A percentile compares a stretch with the other conserved stretches of the same genome.
phyloP scores from a whole-genome alignment of 2,113 vertebrate genomes.

The Rhinoderma darwinii region DNA sequence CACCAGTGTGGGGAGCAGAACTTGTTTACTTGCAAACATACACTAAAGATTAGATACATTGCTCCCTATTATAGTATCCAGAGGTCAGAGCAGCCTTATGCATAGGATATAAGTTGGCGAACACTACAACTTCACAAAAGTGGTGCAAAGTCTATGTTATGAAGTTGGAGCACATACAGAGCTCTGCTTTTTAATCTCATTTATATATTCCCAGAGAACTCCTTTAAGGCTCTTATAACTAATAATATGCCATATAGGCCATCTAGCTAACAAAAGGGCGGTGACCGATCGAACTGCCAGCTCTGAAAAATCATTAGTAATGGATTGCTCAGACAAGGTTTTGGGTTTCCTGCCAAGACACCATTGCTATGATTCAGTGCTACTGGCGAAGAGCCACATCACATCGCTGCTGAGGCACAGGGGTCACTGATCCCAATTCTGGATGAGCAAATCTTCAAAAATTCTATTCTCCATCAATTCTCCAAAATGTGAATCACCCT shows the following conservation, averaged over 20 bases:
- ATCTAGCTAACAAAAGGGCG: slow-evolving; percentile 10
- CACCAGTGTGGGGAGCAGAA: too few relatives aligned
- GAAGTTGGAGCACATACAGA: too few relatives aligned
- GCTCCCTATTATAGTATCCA: too few relatives aligned
- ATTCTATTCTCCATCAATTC: not conserved
- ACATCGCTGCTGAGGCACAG: not conserved
- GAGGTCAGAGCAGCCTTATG: too few relatives aligned
- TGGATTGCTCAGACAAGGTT: slow-evolving; percentile 7
- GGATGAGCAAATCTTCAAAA: not conserved
- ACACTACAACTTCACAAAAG: too few relatives aligned
- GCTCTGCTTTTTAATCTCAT: slow-evolving; percentile 9
- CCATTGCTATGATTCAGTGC: not conserved
- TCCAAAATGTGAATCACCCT: not conserved
- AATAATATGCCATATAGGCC: slow-evolving; percentile 27
- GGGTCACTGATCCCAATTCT: not conserved
- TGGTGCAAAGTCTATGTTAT: too few relatives aligned
- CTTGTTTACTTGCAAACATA: too few relatives aligned
- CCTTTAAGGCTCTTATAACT: not conserved
- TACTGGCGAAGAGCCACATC: not conserved
- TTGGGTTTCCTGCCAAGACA: slow-evolving; percentile 5
- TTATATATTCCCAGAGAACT: slow-evolving; percentile 3
- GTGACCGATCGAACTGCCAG: not conserved
- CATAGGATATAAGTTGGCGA: too few relatives aligned
- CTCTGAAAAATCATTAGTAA: slow-evolving; percentile 24
- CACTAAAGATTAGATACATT: too few relatives aligned